These are phyloP conservation scores for Pristionchus fissidentatus DNA, from an alignment of 2,888 invertebrate species.

Conservation along the genomic window DNA sequence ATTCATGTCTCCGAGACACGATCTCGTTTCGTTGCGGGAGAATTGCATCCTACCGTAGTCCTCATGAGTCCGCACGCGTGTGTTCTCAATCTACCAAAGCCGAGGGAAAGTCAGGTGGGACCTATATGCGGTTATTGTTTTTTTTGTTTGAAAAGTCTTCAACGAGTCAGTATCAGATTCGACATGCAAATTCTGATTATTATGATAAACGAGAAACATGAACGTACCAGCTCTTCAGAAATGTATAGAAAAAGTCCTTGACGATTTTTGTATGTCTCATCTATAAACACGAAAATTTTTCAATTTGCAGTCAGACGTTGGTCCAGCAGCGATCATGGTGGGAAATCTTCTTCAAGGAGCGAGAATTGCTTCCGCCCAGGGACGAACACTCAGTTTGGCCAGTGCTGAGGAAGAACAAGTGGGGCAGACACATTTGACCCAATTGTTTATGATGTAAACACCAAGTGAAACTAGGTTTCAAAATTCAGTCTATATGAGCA, in stretches of 20 bases:
- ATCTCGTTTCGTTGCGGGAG: slow-evolving; percentile 93
- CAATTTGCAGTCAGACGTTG: slow-evolving; percentile 88
- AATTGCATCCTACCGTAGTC: slow-evolving; percentile 96
- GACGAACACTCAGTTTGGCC: slow-evolving; percentile 76
- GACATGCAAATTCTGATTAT: too few species aligned
- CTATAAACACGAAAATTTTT: too few species aligned
- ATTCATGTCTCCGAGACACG: slow-evolving; percentile 98
- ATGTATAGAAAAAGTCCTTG: too few species aligned
- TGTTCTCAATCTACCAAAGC: slow-evolving; percentile 98
- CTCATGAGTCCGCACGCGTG: slow-evolving; percentile 99
- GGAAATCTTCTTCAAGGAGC: slow-evolving; percentile 93
- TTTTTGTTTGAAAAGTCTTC: too few species aligned
- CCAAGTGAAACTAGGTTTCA: too few species aligned
- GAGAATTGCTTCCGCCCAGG: slow-evolving; percentile 45
- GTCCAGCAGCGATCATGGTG: slow-evolving; percentile 99
- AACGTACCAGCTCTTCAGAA: too few species aligned
- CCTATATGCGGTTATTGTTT: not conserved
- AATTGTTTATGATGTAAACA: too few species aligned
- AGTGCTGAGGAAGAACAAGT: slow-evolving; percentile 79
- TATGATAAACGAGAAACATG: too few species aligned
- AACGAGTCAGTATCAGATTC: too few species aligned
- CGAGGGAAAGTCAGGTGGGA: slow-evolving; percentile 92
- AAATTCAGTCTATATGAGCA: too few species aligned
- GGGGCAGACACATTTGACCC: too few species aligned
- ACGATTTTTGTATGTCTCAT: too few species aligned